Base-by-base conservation (phyloP, 2,113 vertebrate genomes). In the Ammodytes marinus region DNA sequence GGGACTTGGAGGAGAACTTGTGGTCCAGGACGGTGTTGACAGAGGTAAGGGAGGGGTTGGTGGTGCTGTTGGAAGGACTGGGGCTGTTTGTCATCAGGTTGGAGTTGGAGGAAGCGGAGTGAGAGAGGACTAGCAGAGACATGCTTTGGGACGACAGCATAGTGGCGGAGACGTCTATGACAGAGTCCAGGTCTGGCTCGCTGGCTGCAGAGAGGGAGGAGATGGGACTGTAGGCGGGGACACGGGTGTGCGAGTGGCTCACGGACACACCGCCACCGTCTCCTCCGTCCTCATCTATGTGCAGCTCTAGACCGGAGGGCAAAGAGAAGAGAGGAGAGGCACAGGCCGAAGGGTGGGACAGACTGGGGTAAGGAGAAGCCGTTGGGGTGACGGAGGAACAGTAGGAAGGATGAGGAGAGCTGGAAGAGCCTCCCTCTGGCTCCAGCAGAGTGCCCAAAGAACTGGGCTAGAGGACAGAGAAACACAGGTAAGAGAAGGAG, bases 381-480 rank as follows among this genome's bases (percentile, higher is more conserved):
- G 76, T 75, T 40, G 88, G 86, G 61, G 90, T 63, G 58, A 70
- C 39, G 80, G 91, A 82, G 82, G 69, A 75, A 80, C 82, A 79
- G 84, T 83, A 83, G 55, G 89, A 78, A 88, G 83, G 69, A 74
- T 89, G 83, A 84, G 75, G 87, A 88, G 58, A 83, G 73, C 71
- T 85, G 82, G 88, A 82, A 81, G 88, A 84, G 10, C 57, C 79
- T 86, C 67, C 86, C 58, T 84, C 69, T 3, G 60, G 92, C 76
- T 95, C 95, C 81, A 95, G 86, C 61, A 95, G 86, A 83, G 94
- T 95, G 90, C 96, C 91, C 84, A 96, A 92, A 86, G 96, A 96
- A 89, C 91, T 96, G 85, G 97, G 97, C 98, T 99, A 87, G 83
- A 96, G 86, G 77, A 93, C 86, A 95, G 71, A 93, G 79, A 86